Evolutionary conservation across 2,888 invertebrate genomes (phyloP), one percentile per base, ranked within the genome.

Genomic region (Callyntrura guangdongensis): DNA sequence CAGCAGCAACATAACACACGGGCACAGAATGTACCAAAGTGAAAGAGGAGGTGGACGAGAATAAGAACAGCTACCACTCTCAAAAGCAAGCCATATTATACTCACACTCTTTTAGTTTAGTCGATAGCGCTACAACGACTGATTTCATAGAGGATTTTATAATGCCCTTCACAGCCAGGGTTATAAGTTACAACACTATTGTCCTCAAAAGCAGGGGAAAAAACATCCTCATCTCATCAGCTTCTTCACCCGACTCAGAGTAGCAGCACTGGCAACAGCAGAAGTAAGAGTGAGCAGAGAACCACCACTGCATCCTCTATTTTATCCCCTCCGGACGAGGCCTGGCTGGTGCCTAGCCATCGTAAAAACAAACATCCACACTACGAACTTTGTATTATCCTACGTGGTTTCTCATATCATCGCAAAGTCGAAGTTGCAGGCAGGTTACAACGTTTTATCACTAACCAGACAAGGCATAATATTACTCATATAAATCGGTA

Each of bases 201-300:
- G 25, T 64, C 64, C 64, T 64, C 53, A 61, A 61, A 56, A 17
- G n/a, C 61, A 53, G 61, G 6, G 27, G 27, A 22, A 64, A 22
- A 64, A 69, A 36, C 3, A n/a, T 14, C 3, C 2, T 61, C 61
- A 61, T 61, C 61, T n/a, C n/a, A 8, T 61, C 61, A 14, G 1
- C 25, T 22, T 64, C 61, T 14, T 64, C 22, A 64, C 36, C 36
- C 36, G 6, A 36, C 3, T 5, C 14, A 53, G 53, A 53, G 53
- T 53, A n/a, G 36, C 36, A 69, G 27, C 67, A 69, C 67, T 69
- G 67, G 67, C 67, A 69, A 69, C 14, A 69, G 67, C 67, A 69
- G 36, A 69, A 36, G 36, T 27, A 36, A 14, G 27, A 69, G 67
- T 69, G 67, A 69, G 8, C 36, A 69, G 67, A 27, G 67, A 27